Evolutionary conservation across 2,113 vertebrate genomes (phyloP).

Genomic region (Triplophysa rosa): DNA sequence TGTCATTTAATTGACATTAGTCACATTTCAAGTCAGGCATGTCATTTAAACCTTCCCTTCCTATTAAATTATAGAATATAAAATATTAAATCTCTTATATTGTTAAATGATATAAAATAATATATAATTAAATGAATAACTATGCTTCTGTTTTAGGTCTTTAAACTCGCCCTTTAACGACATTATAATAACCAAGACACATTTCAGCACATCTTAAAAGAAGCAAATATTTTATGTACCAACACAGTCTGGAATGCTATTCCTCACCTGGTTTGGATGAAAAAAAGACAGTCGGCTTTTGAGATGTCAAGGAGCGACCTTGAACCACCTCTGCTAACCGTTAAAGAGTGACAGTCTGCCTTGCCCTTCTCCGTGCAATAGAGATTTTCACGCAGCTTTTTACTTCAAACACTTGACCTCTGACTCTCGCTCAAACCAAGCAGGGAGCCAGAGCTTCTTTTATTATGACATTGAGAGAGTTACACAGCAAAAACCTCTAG

Average conservation of each 20-base stretch:
- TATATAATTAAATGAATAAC: no score
- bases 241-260: neutral
- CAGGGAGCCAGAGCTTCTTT: slow-evolving; percentile 51
- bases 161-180: no score
- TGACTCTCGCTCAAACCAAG: slow-evolving; percentile 54
- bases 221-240: neutral
- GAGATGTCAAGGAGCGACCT: slow-evolving; percentile 52
- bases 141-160: no score
- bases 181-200: no score
- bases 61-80: no score
- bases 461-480: slow-evolving; percentile 50
- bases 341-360: slow-evolving; percentile 40
- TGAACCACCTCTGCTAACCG: slow-evolving; percentile 51
- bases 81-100: no score
- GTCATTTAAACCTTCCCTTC: no score
- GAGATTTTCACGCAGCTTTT: slow-evolving; percentile 47
- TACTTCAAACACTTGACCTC: slow-evolving; percentile 53
- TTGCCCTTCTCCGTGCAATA: slow-evolving; percentile 39
- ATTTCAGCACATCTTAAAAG: no score
- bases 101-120: no score
- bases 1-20: no score
- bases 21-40: no score
- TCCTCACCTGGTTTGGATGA: slow-evolving; percentile 29
- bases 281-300: slow-evolving; percentile 28
- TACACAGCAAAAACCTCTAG: slow-evolving; percentile 44